Evolutionary conservation across 2,797 vertebrate genomes (phyloP).

Genomic region (Choloepus didactylus): DNA sequence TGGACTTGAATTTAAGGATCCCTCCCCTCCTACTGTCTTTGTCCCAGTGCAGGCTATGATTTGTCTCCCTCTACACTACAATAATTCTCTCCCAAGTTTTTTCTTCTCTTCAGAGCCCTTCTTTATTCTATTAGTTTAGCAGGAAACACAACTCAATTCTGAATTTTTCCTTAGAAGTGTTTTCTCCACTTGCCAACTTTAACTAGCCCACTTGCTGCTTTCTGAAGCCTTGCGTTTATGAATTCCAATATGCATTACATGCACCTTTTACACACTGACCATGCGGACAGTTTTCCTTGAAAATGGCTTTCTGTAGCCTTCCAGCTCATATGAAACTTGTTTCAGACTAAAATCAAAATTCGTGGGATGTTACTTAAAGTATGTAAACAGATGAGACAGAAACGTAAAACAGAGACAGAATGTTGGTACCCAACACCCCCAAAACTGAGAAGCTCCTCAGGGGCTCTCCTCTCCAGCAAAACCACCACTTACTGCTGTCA

Average conservation of each 20-base stretch:
- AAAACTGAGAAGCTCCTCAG: neutral
- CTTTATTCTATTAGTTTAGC: neutral
- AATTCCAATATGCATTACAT: neutral
- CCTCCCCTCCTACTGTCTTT: neutral
- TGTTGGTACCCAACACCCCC: neutral
- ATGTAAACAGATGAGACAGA: neutral
- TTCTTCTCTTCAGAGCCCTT: neutral
- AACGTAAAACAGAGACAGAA: neutral
- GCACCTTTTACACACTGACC: neutral
- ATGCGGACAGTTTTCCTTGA: neutral
- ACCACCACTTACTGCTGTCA: neutral
- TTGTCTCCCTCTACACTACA: neutral
- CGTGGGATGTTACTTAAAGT: neutral
- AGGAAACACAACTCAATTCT: slow-evolving; percentile 7
- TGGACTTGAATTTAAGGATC: neutral
- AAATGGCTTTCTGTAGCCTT: neutral
- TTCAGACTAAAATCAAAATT: neutral
- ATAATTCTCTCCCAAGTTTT: neutral
- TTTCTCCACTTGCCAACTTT: neutral
- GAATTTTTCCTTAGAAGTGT: neutral
- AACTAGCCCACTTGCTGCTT: neutral
- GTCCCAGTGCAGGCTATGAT: neutral
- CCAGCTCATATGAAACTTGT: neutral
- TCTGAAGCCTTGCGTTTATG: neutral
- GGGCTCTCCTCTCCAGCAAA: neutral